These are phyloP conservation scores for Hestina assimilis DNA, from an alignment of 1,140 invertebrate species.

Conservation along the genomic window DNA sequence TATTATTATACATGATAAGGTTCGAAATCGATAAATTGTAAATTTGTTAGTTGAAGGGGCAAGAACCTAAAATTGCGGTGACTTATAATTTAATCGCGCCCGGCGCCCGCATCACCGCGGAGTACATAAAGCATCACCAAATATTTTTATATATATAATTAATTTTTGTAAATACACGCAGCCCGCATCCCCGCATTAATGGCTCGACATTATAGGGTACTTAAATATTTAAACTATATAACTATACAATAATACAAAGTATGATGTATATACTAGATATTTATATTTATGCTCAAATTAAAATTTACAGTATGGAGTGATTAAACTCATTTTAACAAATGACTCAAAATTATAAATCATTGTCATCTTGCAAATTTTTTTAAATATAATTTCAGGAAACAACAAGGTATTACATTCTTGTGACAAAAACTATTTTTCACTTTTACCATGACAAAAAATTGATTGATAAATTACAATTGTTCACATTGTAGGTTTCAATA, in stretches of 20 bases:
- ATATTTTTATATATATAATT: slow-evolving; percentile 1
- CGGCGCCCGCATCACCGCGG: slow-evolving; percentile 7
- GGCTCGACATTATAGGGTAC: slow-evolving; percentile 2
- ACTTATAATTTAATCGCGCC: slow-evolving; percentile 11
- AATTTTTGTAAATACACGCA: slow-evolving; percentile 9
- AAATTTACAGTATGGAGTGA: too few relatives aligned
- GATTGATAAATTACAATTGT: too few relatives aligned
- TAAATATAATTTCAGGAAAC: too few relatives aligned
- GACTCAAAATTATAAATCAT: too few relatives aligned
- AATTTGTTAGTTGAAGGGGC: not conserved
- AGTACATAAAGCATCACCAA: slow-evolving; percentile 10
- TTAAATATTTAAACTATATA: slow-evolving; percentile 6
- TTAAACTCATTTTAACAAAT: too few relatives aligned
- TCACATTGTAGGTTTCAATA: too few relatives aligned
- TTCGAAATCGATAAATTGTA: not conserved
- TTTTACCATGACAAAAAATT: too few relatives aligned
- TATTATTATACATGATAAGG: not conserved
- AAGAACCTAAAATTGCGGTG: slow-evolving; percentile 24
- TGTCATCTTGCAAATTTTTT: too few relatives aligned
- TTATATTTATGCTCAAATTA: too few relatives aligned
- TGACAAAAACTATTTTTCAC: too few relatives aligned
- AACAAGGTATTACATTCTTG: too few relatives aligned
- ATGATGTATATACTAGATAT: slow-evolving; percentile 5
- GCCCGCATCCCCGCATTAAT: not conserved
- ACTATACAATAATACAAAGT: slow-evolving; percentile 14